A percentile compares a stretch with the other conserved stretches of the same genome.
Evolutionary conservation across 53 echinoderm and acorn worm species (phyloP).

Genomic region (Temnopleurus reevesii): DNA sequence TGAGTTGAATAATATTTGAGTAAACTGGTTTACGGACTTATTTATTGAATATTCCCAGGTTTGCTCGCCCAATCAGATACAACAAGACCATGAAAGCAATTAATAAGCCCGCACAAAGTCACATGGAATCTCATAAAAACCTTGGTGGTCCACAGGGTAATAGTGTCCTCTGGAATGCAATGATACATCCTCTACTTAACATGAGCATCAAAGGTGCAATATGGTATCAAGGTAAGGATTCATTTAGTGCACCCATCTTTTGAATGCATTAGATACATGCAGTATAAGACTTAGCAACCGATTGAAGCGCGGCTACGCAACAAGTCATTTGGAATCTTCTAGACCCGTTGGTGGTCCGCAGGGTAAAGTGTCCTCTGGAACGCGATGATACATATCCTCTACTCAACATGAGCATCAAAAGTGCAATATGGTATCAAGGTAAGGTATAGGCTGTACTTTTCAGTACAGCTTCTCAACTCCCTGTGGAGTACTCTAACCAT

Average conservation of each 20-base stretch:
- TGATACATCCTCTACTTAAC: conserved; percentile 90
- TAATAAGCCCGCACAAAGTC: too few species aligned
- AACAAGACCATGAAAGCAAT: not conserved
- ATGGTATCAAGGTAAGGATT: conserved; percentile 86
- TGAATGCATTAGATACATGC: too few species aligned
- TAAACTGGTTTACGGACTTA: too few species aligned
- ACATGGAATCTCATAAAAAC: too few species aligned
- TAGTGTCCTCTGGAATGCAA: conserved; percentile 81
- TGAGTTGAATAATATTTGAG: too few species aligned
- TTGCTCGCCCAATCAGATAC: not conserved
- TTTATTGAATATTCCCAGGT: not conserved
- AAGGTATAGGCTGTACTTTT: too few species aligned
- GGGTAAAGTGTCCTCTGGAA: conserved; percentile 70
- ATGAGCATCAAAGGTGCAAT: conserved; percentile 88
- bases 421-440: conserved; percentile 87
- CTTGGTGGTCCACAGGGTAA: conserved; percentile 34
- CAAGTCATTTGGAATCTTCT: not conserved
- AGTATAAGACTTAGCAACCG: too few species aligned
- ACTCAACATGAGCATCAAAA: conserved; percentile 82
- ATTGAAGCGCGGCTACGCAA: too few species aligned
- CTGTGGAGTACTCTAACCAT: too few species aligned
- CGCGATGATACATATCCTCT: conserved; percentile 85
- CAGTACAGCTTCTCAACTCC: too few species aligned
- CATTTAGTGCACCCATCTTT: not conserved
- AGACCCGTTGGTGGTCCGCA: conserved; percentile 1